A percentile compares a stretch with the other conserved stretches of the same genome.
Evolutionary conservation across 2,888 invertebrate genomes (phyloP).

Genomic region (Ophioninae sp.): DNA sequence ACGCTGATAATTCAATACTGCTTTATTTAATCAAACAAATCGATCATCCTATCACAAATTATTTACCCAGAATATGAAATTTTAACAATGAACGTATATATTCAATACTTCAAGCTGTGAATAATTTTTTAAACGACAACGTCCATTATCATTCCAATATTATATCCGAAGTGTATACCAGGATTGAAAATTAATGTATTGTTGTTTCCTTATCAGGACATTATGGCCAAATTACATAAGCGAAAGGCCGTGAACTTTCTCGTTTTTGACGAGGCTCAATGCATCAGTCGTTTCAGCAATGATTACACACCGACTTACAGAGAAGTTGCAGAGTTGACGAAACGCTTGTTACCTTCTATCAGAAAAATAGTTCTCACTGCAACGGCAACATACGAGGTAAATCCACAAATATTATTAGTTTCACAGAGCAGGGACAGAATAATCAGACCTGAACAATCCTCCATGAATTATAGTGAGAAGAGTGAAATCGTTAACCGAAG

Average conservation of each 20-base stretch:
- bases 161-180: background rate
- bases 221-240: background rate
- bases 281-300: conserved; percentile 45
- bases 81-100: no score
- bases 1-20: background rate
- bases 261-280: conserved; percentile 56
- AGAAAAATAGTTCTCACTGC: conserved; percentile 47
- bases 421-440: background rate
- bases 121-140: no score
- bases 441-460: background rate
- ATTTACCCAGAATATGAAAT: no score
- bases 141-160: no score
- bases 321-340: conserved; percentile 17
- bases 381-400: conserved; percentile 33
- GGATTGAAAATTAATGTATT: background rate
- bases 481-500: background rate
- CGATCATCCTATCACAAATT: no score
- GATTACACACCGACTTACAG: conserved; percentile 42
- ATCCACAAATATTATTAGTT: background rate
- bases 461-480: background rate
- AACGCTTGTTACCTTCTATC: conserved; percentile 16
- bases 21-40: background rate
- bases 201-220: conserved; percentile 15
- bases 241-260: conserved; percentile 37
- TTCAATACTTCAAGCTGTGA: no score